Evolutionary conservation across 2,888 invertebrate species (phyloP).

Genomic region (Amphimallon solstitiale): DNA sequence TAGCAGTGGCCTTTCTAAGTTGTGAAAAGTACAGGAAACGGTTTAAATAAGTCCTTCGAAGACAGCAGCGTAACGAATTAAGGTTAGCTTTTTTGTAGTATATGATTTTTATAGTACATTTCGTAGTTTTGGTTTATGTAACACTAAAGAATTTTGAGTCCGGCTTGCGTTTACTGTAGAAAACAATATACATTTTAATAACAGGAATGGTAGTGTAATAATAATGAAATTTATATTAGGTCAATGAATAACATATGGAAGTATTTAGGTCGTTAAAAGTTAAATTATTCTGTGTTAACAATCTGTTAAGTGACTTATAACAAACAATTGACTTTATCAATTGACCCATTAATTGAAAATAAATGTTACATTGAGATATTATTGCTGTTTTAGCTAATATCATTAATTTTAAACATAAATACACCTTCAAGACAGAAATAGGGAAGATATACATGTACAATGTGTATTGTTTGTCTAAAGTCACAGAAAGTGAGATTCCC

Average conservation of each 20-base stretch:
- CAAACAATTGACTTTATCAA: constrained; percentile 16
- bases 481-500: no score
- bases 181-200: neutral
- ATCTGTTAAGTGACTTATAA: neutral
- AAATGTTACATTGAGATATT: neutral
- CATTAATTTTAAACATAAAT: no score
- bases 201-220: neutral
- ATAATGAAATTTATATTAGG: neutral
- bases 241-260: constrained; percentile 17
- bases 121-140: constrained; percentile 12
- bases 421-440: no score
- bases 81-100: constrained; percentile 31
- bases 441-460: no score
- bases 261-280: neutral
- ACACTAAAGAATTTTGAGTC: neutral
- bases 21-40: neutral
- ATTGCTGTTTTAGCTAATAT: no score
- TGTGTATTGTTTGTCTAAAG: no score
- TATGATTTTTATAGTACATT: neutral
- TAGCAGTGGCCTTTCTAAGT: constrained; percentile 19
- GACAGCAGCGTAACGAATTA: constrained; percentile 1
- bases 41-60: neutral
- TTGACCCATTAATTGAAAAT: constrained; percentile 17
- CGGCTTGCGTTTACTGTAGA: neutral
- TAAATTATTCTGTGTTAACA: constrained; percentile 8